Base-by-base conservation (phyloP, 2,113 vertebrate species). In the Muntiacus reevesi region DNA sequence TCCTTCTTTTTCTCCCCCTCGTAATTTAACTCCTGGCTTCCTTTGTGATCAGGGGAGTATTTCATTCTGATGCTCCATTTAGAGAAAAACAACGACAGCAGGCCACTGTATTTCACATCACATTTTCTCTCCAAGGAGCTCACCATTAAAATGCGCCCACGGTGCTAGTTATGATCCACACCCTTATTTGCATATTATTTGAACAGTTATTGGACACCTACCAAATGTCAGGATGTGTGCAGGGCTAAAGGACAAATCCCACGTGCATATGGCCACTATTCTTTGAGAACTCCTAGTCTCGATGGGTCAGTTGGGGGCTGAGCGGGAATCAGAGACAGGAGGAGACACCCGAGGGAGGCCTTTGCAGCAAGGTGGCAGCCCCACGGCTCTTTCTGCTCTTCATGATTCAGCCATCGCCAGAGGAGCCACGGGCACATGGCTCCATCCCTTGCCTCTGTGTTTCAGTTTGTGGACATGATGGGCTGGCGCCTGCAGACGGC, bases 401-500 rank as follows among this genome's bases (percentile, higher is more conserved):
- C 4, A 2, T 28, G 36, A 54, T 28, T 27, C 40, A 91, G 30
- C 36, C 27, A 8, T 85, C 7, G 5, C 55, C 47, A 45, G 14
- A 76, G 81, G 85, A 33, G 79, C 76, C 36, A 11, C 11, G 2
- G 19, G 6, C 4, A 25, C 6, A 6, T 0, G 3, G 84, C 57
- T 21, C 6, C 25, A 3, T 59, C 55, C 9, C 25, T 52, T 86
- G 40, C 74, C 97, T 64, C 13, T 97, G 14, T 96, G 15, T 97
- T 55, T 95, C 96, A 99, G 99, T 99, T 99, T 98, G 99, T 99
- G 96, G 99, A 99, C 67, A 99, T 99, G 99, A 99, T 92, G 82
- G 98, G 94, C 95, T 99, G 99, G 99, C 98, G 6, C 64, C 98
- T 99, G 97, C 98, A 99, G 98, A 99, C 98, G 0, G 60, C 83